These are phyloP conservation scores for Boulengeromyrus knoepffleri DNA, from an alignment of 2,113 vertebrate genomes.

Conservation along the genomic window DNA sequence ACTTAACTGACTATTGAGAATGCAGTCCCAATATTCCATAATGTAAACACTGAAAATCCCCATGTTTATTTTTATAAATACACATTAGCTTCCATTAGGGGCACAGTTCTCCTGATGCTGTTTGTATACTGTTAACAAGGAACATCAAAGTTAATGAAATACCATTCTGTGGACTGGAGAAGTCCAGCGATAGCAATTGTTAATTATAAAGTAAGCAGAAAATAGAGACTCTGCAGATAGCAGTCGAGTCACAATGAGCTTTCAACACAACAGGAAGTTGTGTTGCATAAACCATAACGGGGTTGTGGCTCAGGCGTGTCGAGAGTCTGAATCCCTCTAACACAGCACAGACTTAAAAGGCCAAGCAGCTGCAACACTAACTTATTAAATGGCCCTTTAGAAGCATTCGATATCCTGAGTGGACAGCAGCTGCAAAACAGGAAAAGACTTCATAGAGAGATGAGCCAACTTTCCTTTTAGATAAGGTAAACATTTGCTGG, in stretches of 20 bases:
- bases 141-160: neutral
- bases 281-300: neutral
- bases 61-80: neutral
- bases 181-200: neutral
- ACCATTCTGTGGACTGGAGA: neutral
- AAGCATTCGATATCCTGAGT: neutral
- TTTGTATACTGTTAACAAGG: neutral
- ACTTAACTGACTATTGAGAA: neutral
- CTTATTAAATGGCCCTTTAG: neutral
- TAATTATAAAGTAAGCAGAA: neutral
- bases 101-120: neutral
- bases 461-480: conserved; percentile 4
- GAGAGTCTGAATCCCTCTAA: neutral
- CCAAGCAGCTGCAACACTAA: neutral
- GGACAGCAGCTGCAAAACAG: neutral
- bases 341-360: neutral
- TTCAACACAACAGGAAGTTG: neutral
- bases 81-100: neutral
- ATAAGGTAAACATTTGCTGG: neutral
- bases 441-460: neutral
- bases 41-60: neutral
- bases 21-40: neutral
- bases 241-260: neutral
- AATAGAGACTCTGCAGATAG: neutral
- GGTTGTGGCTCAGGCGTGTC: neutral